Conservation (phyloP, 2,113 vertebrate genomes). For the Tretioscincus oriximinensis region DNA sequence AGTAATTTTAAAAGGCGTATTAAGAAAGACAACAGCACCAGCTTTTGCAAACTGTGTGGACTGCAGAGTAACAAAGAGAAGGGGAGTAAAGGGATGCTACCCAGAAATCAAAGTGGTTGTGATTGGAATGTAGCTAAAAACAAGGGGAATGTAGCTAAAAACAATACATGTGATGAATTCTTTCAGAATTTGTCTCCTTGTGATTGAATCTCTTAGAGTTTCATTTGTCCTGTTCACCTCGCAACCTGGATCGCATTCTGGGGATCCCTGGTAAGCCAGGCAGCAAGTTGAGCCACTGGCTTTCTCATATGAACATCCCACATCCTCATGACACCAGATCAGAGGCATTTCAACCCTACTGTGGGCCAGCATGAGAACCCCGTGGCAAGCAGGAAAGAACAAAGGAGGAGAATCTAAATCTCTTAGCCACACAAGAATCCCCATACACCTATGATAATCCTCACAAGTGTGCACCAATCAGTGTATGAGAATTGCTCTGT, state of each 20-base stretch:
- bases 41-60: background rate
- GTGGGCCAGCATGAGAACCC: background rate
- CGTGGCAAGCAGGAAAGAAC: background rate
- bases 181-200: background rate
- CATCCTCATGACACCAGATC: background rate
- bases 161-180: background rate
- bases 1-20: background rate
- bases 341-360: background rate
- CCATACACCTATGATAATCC: no score
- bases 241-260: background rate
- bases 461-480: no score
- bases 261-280: background rate
- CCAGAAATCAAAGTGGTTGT: background rate
- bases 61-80: conserved; percentile 21
- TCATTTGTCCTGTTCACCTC: background rate
- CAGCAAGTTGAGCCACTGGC: background rate
- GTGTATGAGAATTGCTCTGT: no score
- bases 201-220: background rate
- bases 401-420: background rate
- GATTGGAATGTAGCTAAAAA: background rate
- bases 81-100: background rate
- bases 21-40: background rate
- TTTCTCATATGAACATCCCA: no score
- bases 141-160: background rate
- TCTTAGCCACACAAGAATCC: background rate